A percentile compares a stretch with the other conserved stretches of the same genome.
These are phyloP conservation scores for Lasioglossum zephyrum DNA, from an alignment of 2,888 invertebrate species.

Conservation along the genomic window DNA sequence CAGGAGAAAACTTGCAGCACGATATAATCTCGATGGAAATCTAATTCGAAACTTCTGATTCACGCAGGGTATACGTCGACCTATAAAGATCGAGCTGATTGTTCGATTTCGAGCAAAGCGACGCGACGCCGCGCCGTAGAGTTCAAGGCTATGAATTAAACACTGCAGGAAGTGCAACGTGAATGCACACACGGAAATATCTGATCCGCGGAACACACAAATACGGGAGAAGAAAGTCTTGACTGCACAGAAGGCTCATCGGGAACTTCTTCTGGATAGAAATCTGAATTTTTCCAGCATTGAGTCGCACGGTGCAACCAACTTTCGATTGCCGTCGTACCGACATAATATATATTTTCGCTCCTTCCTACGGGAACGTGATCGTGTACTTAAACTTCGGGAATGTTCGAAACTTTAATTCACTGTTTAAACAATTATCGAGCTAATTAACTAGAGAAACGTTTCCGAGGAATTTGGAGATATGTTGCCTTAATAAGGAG, in stretches of 20 bases:
- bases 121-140: neutral
- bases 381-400: neutral
- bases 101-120: neutral
- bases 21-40: neutral
- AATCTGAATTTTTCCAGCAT: conserved; percentile 63
- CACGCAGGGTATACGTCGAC: neutral
- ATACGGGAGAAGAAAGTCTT: conserved; percentile 73
- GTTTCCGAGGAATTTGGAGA: neutral
- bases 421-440: neutral
- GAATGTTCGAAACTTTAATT: neutral
- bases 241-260: conserved; percentile 66
- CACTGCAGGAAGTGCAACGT: conserved; percentile 22
- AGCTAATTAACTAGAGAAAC: neutral
- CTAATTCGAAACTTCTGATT: neutral
- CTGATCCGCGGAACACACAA: conserved; percentile 52
- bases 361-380: neutral
- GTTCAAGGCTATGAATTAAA: conserved; percentile 11
- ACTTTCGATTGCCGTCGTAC: conserved; percentile 43
- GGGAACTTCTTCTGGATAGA: conserved; percentile 63
- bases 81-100: neutral
- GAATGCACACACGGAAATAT: conserved; percentile 40
- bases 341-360: conserved; percentile 5
- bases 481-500: neutral
- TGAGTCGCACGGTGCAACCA: conserved; percentile 46
- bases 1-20: neutral